Base-by-base conservation (phyloP, 2,113 vertebrate genomes). In the Hyperoodon ampullatus region DNA sequence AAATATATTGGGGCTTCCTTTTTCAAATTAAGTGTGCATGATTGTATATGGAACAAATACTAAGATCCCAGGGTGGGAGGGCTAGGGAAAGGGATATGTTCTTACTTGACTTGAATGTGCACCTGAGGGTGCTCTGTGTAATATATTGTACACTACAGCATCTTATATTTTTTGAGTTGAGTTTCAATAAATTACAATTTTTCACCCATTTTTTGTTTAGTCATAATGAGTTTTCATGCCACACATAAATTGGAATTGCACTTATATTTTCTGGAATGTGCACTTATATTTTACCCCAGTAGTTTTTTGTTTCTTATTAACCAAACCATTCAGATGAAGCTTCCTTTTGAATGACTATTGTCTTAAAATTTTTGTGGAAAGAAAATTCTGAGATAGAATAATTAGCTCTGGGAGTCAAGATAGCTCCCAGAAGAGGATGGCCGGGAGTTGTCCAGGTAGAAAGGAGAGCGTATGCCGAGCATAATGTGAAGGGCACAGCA, bases 81-180 rank as follows among this genome's bases (percentile, higher is more conserved):
- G 98, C 96, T 78, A 94, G 97, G 96, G 97, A 97, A 89, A 96
- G 95, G 96, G 78, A 98, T 97, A 98, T 86, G 92, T 98, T 99
- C 98, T 98, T 99, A 99, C 98, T 99, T 99, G 99, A 99, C 98
- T 99, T 99, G 99, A 99, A 99, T 99, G 98, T 99, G 99, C 99
- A 98, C 99, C 98, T 92, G 42, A 97, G 98, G 98, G 99, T 99
- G 98, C 99, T 98, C 98, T 98, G 98, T 99, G 99, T 99, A 99
- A 99, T 99, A 99, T 99, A 99, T 98, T 99, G 99, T 99, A 99
- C 98, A 99, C 99, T 99, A 99, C 99, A 99, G 98, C 99, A 99
- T 99, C 99, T 99, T 99, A 99, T 99, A 99, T 99, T 99, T 99
- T 99, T 99, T 99, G 99, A 99, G 99, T 99, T 99, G 98, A 99